phyloP scores from a whole-genome alignment of 1,140 invertebrate species.

The Laodelphax striatellus region DNA sequence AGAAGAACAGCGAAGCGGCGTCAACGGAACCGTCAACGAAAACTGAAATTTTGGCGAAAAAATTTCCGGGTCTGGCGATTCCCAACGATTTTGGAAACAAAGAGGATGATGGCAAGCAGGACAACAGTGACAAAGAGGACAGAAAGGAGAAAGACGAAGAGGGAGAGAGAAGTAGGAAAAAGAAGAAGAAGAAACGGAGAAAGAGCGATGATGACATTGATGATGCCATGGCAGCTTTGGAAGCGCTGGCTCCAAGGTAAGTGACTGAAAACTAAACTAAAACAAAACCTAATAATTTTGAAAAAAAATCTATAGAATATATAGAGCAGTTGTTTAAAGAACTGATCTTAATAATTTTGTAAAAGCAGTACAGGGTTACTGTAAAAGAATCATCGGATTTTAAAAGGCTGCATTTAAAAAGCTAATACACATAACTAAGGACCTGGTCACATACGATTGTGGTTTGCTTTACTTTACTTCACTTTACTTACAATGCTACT shows the following conservation, averaged over 20 bases:
- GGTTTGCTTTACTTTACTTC: no score
- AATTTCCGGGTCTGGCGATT: conserved; percentile 83
- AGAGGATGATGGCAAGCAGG: conserved; percentile 19
- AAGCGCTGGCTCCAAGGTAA: conserved; percentile 64
- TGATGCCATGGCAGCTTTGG: conserved; percentile 79
- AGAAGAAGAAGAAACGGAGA: conserved; percentile 27
- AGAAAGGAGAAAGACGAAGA: conserved; percentile 19
- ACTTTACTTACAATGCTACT: no score
- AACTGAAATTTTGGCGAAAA: conserved; percentile 50
- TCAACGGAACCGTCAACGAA: conserved; percentile 22
- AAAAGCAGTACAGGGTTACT: no score
- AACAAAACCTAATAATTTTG: no score
- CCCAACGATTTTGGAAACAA: conserved; percentile 56
- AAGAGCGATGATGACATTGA: conserved; percentile 45
- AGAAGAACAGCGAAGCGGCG: conserved; percentile 24
- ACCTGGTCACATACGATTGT: no score
- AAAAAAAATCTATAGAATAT: no score
- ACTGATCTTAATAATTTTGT: no score
- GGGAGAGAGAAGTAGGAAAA: conserved; percentile 19
- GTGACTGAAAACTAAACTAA: not conserved
- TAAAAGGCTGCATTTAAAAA: no score
- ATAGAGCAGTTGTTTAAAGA: no score
- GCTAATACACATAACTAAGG: no score
- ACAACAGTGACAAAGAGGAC: conserved; percentile 41
- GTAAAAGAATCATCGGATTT: no score